Evolutionary conservation across 1,140 invertebrate species (phyloP), one percentile per base, ranked within the genome.

Genomic region (Drosophila varians): DNA sequence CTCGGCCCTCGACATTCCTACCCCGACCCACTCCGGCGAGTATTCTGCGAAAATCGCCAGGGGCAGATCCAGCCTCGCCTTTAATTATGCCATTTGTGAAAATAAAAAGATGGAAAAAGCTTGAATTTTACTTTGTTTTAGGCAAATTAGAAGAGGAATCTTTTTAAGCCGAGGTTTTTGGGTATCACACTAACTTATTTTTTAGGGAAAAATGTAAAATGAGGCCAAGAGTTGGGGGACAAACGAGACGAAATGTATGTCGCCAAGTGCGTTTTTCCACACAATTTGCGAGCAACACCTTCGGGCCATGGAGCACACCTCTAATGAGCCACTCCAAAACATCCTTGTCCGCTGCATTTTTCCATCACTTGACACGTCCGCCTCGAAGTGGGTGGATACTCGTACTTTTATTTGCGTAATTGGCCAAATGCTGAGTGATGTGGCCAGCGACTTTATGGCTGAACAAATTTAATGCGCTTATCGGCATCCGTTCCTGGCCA

Each of bases 381-480:
- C 26, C 23, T n/a, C 12, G 7, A 19, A 45, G 52, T 21, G 36
- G 26, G 31, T 18, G 34, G 31, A 47, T 21, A 28, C 42, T 73
- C 80, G 69, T 86, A 77, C 42, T 73, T 86, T 73, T 86, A 77
- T 86, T 82, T 86, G 68, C 80, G 82, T 86, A 86, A 86, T 87
- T 86, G 80, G 73, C 77, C 78, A 65, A 80, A 65, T 76, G 82
- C 73, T 73, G 78, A 82, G 76, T 71, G 71, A 79, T 79, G 77
- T 69, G 62, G 56, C 58, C 70, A 46, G 53, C 43, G 51, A 65
- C 78, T 83, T 83, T 83, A 83, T 83, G 74, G 74, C 62, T 54
- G 45, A 62, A 65, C 26, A 65, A 72, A 86, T 84, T 86, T 86
- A 84, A 84, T 84, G 58, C 71, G 65, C 80, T 84, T 84, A 84